These are phyloP conservation scores for Sarcophilus harrisii DNA, from an alignment of 2,797 vertebrate species.

Conservation along the genomic window DNA sequence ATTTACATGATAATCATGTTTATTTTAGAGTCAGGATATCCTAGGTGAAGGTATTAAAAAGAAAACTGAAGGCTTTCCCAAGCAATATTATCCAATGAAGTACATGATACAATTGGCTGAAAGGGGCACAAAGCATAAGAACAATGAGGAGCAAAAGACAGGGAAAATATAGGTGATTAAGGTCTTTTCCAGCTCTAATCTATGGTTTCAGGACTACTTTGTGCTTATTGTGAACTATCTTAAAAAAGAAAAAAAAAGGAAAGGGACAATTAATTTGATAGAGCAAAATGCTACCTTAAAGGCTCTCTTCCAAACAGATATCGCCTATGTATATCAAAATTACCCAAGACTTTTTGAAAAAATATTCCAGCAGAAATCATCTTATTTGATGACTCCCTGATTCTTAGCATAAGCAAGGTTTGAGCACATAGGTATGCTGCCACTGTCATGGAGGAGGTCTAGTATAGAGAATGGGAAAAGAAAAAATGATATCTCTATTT, in stretches of 20 bases:
- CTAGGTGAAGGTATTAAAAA: not conserved
- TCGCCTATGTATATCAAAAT: not conserved
- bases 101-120: not conserved
- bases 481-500: not conserved
- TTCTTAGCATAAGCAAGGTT: not conserved
- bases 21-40: not conserved
- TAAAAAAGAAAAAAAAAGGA: not conserved
- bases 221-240: not conserved
- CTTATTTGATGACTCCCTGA: not conserved
- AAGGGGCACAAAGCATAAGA: not conserved
- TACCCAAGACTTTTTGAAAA: not conserved
- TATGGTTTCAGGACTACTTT: not conserved
- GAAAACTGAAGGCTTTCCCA: not conserved
- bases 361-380: not conserved
- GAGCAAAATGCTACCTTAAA: not conserved
- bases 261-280: not conserved
- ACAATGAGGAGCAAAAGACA: not conserved
- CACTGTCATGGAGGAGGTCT: not conserved
- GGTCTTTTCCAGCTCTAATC: not conserved
- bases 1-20: not conserved
- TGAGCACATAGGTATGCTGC: not conserved
- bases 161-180: not conserved
- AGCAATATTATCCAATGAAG: not conserved
- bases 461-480: not conserved
- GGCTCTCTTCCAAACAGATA: not conserved